Conservation (phyloP, 2,797 vertebrate species). For the Melanotaenia maccullochi region DNA sequence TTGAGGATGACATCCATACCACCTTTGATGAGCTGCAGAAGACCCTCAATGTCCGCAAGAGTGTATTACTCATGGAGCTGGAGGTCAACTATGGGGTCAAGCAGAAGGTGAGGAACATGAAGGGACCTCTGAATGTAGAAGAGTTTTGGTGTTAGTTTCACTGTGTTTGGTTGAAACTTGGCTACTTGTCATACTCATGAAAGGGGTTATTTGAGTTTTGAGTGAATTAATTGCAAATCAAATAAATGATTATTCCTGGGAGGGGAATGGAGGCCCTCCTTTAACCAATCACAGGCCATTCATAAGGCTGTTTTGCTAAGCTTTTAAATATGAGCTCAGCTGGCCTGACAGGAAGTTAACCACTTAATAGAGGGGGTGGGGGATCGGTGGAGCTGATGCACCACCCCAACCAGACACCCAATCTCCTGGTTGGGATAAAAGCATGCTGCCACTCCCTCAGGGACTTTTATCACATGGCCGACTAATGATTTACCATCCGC, state of each 20-base stretch:
- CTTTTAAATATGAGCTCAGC: conserved; percentile 30
- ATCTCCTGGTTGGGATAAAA: conserved; percentile 26
- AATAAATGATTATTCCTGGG: neutral
- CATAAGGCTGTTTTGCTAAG: conserved; percentile 33
- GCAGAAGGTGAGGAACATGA: conserved; percentile 89
- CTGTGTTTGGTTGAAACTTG: neutral
- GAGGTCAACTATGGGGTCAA: conserved; percentile 98
- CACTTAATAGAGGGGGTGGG: neutral
- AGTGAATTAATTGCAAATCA: neutral
- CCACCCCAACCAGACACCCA: conserved; percentile 43
- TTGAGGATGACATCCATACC: conserved; percentile 92
- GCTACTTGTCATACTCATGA: neutral
- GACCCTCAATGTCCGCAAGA: conserved; percentile 95
- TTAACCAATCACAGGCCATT: neutral
- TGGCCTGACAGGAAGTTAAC: conserved; percentile 35
- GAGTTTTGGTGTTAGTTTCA: neutral
- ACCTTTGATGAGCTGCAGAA: conserved; percentile 97
- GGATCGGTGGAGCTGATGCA: neutral
- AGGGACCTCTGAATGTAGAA: neutral
- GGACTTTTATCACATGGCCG: conserved; percentile 56
- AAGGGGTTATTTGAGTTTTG: neutral
- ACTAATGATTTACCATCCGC: conserved; percentile 62
- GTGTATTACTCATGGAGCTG: conserved; percentile 96
- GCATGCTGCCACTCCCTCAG: conserved; percentile 19
- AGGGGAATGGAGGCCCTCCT: neutral